phyloP scores from a whole-genome alignment of 30 jellyfish, hydroid and myxozoan species.

The Turritopsis rubra region DNA sequence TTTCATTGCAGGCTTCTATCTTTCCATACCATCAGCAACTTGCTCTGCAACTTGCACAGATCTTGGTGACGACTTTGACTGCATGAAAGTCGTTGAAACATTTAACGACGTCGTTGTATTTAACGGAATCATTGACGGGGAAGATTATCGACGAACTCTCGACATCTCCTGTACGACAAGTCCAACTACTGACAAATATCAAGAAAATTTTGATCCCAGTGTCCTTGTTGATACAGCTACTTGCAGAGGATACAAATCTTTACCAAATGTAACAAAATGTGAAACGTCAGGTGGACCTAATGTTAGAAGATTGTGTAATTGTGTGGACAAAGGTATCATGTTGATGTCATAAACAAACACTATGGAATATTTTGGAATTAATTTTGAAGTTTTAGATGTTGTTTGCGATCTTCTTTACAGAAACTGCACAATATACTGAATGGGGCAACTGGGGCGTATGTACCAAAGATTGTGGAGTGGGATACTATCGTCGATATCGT shows the following conservation, averaged over 20 bases:
- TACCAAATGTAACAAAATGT: neutral
- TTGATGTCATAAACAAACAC: neutral
- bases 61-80: conserved; percentile 1
- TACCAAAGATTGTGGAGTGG: conserved; percentile 14
- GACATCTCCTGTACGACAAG: neutral
- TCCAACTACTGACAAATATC: neutral
- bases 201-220: neutral
- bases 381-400: too few species aligned
- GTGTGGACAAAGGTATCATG: conserved; percentile 7
- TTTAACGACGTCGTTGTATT: neutral
- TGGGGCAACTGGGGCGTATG: conserved; percentile 13
- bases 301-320: neutral
- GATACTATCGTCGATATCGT: neutral
- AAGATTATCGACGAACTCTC: neutral
- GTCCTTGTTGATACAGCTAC: neutral
- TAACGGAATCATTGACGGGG: neutral
- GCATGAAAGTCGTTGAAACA: conserved; percentile 15
- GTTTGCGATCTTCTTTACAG: neutral
- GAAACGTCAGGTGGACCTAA: neutral
- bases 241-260: neutral
- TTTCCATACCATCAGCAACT: neutral
- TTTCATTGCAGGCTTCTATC: conserved; percentile 21
- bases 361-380: too few species aligned
- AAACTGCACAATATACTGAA: conserved; percentile 14
- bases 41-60: conserved; percentile 11